Conservation (phyloP, 35 echinoderm and acorn worm genomes). For the Eucidaris tribuloides region DNA sequence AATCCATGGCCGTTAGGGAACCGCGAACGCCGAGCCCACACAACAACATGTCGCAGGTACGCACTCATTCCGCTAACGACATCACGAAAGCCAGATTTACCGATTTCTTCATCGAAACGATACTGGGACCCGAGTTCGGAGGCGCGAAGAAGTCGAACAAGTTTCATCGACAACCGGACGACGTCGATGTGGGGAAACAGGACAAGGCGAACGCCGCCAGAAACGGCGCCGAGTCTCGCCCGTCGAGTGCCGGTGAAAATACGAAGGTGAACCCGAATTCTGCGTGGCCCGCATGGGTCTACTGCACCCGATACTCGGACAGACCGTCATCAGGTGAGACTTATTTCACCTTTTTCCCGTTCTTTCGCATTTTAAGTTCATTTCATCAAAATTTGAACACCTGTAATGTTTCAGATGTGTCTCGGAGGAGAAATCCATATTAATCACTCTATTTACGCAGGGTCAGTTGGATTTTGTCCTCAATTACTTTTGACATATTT, state of each 20-base stretch:
- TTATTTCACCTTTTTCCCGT: no score
- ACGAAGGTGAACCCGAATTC: not conserved
- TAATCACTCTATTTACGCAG: no score
- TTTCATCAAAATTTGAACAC: no score
- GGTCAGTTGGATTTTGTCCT: no score
- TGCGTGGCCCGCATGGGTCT: conserved; percentile 96
- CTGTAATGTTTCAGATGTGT: no score
- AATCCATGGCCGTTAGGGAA: conserved; percentile 1
- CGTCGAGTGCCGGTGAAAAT: conserved; percentile 5
- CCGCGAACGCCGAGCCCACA: conserved; percentile 6
- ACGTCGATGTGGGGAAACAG: conserved; percentile 19
- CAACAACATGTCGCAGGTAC: not conserved
- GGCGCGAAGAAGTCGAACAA: conserved; percentile 4
- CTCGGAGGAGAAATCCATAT: no score
- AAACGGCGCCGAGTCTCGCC: conserved; percentile 42
- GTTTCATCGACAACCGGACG: conserved; percentile 29
- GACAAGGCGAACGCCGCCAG: conserved; percentile 12
- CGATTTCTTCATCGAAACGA: conserved; percentile 96
- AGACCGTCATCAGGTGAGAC: conserved; percentile 97
- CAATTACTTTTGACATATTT: no score
- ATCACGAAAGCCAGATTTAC: conserved; percentile 63
- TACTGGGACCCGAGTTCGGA: conserved; percentile 92
- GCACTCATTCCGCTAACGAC: conserved; percentile 22
- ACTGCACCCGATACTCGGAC: conserved; percentile 96
- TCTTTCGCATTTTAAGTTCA: no score